Evolutionary conservation across 2,888 invertebrate species (phyloP).

Genomic region (Eristalinus aeneus): DNA sequence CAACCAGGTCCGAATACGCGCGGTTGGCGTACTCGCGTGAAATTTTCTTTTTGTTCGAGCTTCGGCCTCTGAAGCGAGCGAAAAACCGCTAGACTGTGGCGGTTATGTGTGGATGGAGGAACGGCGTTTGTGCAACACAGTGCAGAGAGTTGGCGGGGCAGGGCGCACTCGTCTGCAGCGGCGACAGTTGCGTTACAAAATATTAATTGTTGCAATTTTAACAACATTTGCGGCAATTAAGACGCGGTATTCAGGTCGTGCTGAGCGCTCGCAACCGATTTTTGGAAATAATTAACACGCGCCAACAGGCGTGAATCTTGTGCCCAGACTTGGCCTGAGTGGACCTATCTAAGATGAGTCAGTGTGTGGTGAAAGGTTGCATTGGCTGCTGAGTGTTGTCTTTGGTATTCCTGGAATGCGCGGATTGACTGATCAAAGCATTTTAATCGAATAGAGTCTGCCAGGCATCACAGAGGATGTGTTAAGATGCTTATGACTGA

Average conservation of each 20-base stretch:
- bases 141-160: background rate
- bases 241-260: slow-evolving; percentile 56
- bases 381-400: background rate
- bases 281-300: background rate
- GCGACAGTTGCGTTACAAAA: slow-evolving; percentile 61
- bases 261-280: background rate
- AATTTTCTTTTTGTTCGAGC: background rate
- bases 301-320: background rate
- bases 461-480: background rate
- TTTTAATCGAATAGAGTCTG: background rate
- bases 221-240: slow-evolving; percentile 64
- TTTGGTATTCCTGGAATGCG: background rate
- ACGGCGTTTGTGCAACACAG: slow-evolving; percentile 46
- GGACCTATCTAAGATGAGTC: background rate
- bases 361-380: background rate
- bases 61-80: background rate
- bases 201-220: slow-evolving; percentile 67
- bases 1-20: slow-evolving; percentile 29
- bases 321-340: background rate
- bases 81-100: slow-evolving; percentile 60
- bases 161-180: slow-evolving; percentile 19
- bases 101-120: slow-evolving; percentile 63
- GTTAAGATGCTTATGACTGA: background rate
- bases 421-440: background rate
- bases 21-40: slow-evolving; percentile 7